Conservation (phyloP, 2,797 vertebrate species). For the Serranus cabrilla region DNA sequence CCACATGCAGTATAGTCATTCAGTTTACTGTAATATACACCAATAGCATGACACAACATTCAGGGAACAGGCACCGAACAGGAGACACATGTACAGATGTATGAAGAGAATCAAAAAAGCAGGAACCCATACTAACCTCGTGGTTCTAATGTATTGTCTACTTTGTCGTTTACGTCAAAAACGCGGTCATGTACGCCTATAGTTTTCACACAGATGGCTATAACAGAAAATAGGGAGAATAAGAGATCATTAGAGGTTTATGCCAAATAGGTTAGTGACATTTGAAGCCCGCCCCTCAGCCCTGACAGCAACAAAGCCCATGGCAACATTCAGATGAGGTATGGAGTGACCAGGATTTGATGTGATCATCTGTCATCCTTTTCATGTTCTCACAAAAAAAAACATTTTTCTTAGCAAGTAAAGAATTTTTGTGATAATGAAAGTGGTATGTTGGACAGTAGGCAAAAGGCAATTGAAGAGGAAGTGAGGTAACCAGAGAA, state of each 20-base stretch:
- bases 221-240: conserved; percentile 88
- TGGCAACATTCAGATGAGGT: conserved; percentile 82
- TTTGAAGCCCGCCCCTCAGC: conserved; percentile 78
- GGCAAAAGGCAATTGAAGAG: conserved; percentile 56
- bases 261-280: conserved; percentile 91
- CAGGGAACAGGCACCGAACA: conserved; percentile 45
- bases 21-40: not conserved
- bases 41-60: no score
- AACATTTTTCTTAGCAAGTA: conserved; percentile 46
- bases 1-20: conserved; percentile 18
- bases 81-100: conserved; percentile 73
- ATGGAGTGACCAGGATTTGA: conserved; percentile 58
- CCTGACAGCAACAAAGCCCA: conserved; percentile 84
- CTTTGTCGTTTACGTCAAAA: conserved; percentile 99
- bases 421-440: conserved; percentile 63
- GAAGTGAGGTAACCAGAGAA: conserved; percentile 62
- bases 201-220: conserved; percentile 99
- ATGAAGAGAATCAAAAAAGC: conserved; percentile 86
- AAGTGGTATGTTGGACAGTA: conserved; percentile 58
- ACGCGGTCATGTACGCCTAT: conserved; percentile 99
- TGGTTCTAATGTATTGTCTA: conserved; percentile 99
- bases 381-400: conserved; percentile 47
- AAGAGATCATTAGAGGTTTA: conserved; percentile 80
- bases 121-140: conserved; percentile 99
- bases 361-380: conserved; percentile 46